Evolutionary conservation across 2,113 vertebrate species (phyloP).

Genomic region (Pao palembangensis): DNA sequence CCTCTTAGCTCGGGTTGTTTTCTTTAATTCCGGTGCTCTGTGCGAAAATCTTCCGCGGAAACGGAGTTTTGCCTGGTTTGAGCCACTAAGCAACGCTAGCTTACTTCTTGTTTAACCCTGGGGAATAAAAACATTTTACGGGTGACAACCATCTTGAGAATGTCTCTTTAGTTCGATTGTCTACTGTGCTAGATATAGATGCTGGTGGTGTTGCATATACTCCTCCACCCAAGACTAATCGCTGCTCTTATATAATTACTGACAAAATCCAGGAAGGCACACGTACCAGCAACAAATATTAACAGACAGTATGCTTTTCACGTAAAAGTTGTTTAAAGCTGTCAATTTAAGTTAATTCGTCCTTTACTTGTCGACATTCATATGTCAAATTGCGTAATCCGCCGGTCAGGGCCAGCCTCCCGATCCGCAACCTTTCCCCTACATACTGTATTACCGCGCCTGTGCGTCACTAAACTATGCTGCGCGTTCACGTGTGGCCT

Average conservation of each 20-base stretch:
- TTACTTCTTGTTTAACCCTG: not conserved
- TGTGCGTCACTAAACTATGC: slow-evolving; percentile 29
- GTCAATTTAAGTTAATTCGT: too few relatives aligned
- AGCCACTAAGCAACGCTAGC: not conserved
- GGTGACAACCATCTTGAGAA: not conserved
- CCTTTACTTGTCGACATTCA: too few relatives aligned
- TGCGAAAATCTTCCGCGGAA: not conserved
- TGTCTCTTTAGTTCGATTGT: not conserved
- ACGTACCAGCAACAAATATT: too few relatives aligned
- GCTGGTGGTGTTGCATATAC: not conserved
- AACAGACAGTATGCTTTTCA: too few relatives aligned
- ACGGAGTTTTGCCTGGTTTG: not conserved
- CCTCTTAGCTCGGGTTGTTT: rapidly evolving
- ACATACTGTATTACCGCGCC: slow-evolving; percentile 10
- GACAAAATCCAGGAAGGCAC: too few relatives aligned
- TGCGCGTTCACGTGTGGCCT: slow-evolving; percentile 27
- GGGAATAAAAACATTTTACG: not conserved
- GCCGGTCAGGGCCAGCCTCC: not conserved
- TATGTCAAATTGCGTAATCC: slow-evolving; percentile 24
- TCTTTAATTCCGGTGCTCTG: not conserved
- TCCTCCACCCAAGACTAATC: not conserved
- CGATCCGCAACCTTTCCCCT: slow-evolving; percentile 59
- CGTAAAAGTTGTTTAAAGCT: too few relatives aligned
- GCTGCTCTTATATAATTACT: not conserved
- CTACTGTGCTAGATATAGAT: not conserved